These are phyloP conservation scores for Cordylochernes scorpioides DNA, from an alignment of 2,888 invertebrate species.

Conservation along the genomic window DNA sequence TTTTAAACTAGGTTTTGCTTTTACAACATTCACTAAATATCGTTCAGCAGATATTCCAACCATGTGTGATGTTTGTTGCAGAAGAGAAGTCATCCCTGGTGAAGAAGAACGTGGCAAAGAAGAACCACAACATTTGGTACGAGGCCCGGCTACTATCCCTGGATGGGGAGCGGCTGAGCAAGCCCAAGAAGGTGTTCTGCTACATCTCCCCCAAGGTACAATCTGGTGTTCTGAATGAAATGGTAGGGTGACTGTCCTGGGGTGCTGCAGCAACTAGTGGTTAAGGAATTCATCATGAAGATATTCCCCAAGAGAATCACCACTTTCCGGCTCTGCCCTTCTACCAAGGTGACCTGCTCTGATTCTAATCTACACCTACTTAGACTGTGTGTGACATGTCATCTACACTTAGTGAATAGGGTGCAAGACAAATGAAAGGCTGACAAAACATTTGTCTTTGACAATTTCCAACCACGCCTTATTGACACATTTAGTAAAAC, in stretches of 20 bases:
- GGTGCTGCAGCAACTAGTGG: constrained; percentile 1
- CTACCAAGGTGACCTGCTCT: constrained; percentile 55
- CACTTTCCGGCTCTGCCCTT: constrained; percentile 71
- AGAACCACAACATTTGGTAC: constrained; percentile 51
- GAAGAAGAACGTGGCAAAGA: constrained; percentile 55
- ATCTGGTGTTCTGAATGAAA: neutral
- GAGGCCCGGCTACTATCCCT: constrained; percentile 46
- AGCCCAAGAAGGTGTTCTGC: constrained; percentile 61
- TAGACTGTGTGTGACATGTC: too few relatives aligned
- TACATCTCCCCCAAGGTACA: constrained; percentile 52
- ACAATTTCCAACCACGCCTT: too few relatives aligned
- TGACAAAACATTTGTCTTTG: too few relatives aligned
- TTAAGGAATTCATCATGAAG: constrained; percentile 74
- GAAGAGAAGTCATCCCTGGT: constrained; percentile 53
- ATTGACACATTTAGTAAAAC: too few relatives aligned
- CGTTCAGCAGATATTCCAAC: too few relatives aligned
- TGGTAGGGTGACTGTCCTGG: neutral
- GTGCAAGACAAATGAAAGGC: too few relatives aligned
- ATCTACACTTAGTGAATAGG: too few relatives aligned
- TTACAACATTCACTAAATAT: too few relatives aligned
- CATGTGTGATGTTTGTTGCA: constrained; percentile 22
- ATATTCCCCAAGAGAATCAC: constrained; percentile 73
- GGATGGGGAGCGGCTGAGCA: constrained; percentile 33
- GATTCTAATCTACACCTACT: too few relatives aligned
- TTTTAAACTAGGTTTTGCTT: too few relatives aligned